Evolutionary conservation across 92 coral and sea anemone genomes (phyloP), one percentile per base, ranked within the genome.

Genomic region (Paramuricea clavata): DNA sequence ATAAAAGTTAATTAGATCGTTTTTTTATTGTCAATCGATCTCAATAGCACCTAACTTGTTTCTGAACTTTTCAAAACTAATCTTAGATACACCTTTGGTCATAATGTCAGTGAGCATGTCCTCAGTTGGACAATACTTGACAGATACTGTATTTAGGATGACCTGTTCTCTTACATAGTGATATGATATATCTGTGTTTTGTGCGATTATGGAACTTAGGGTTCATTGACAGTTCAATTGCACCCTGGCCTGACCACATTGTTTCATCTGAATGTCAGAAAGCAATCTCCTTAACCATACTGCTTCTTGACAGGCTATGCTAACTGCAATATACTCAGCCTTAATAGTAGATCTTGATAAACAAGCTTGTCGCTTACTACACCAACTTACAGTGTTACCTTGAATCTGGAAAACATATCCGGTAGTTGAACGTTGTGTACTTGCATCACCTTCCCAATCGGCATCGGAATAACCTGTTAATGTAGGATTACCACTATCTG

Each of bases 281-380:
- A 82, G 64, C 64, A 82, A 71, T 82, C 76, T 82, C 35, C 86
- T 65, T 12, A 82, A 32, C 86, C 86, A 82, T 16, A 82, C 78
- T 26, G 28, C 56, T 49, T 82, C 86, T 68, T 82, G 86, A 64
- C 76, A 27, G 47, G 86, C 77, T 35, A 42, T 42, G 35, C 86
- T 82, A 3, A 77, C 17, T 5, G 65, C 64, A 15, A n/a, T n/a
- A n/a, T n/a, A n/a, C n/a, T n/a, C n/a, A n/a, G n/a, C n/a, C n/a
- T n/a, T n/a, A n/a, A n/a, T 82, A 27, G 87, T 41, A 16, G 87
- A 82, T 82, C 36, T 65, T 50, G 87, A 44, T 34, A 82, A 61
- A 82, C 78, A 82, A 69, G 61, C 39, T 82, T 82, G 87, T 30
- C 78, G 33, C 60, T 69, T 67, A 62, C 87, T 82, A 42, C 78